Conservation (phyloP, 1,140 invertebrate genomes). For the Drosophila asahinai region DNA sequence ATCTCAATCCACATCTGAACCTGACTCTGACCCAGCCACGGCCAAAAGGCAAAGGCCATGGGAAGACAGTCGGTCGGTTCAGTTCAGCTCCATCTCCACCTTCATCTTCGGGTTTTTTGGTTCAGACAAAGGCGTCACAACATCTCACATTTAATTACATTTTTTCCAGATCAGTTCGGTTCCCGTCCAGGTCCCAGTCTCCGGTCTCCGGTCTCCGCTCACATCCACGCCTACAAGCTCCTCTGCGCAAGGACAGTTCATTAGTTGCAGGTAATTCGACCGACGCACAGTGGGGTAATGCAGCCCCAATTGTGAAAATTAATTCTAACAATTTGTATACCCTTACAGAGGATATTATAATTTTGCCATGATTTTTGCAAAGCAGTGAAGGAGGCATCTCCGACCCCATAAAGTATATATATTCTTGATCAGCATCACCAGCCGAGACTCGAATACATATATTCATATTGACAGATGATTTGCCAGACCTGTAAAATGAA, state of each 20-base stretch:
- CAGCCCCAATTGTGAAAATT: no score
- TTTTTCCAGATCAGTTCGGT: conserved; percentile 47
- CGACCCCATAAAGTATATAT: no score
- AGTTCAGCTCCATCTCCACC: neutral
- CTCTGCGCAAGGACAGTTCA: conserved; percentile 33
- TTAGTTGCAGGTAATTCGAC: conserved; percentile 1
- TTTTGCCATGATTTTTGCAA: no score
- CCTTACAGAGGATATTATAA: no score
- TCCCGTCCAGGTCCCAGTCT: neutral
- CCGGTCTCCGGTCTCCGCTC: neutral
- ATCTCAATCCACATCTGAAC: conserved; percentile 8
- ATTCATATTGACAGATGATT: no score
- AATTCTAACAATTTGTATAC: no score
- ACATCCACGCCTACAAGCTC: conserved; percentile 47
- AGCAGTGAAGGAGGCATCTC: no score
- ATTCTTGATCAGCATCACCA: no score
- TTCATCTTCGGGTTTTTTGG: conserved; percentile 4
- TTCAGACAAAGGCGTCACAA: conserved; percentile 72
- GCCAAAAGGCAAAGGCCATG: conserved; percentile 51
- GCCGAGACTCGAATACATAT: no score
- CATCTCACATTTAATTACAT: conserved; percentile 77
- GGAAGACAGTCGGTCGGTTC: conserved; percentile 35
- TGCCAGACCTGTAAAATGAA: no score
- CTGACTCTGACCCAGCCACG: conserved; percentile 14
- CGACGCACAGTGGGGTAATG: neutral